Evolutionary conservation across 2,888 invertebrate genomes (phyloP), one percentile per base, ranked within the genome.

Genomic region (Muscina levida): DNA sequence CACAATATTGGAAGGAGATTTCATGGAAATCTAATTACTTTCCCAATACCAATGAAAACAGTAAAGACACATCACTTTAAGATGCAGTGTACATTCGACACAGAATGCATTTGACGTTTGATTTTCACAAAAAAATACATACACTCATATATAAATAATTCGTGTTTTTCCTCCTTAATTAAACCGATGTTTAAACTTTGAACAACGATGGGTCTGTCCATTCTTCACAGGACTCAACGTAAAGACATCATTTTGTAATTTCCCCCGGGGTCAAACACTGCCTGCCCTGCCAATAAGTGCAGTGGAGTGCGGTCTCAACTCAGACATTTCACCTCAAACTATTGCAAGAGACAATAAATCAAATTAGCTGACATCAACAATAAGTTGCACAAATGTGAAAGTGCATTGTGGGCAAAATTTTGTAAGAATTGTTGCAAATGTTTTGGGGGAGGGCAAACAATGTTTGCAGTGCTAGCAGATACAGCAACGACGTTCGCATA

Each of bases 281-380:
- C 37, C 62, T 62, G 19, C 24, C 76, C 48, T 65, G 65, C 42
- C 17, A 59, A 17, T 26, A 15, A 56, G 56, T n/a, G 24, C 57
- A 31, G 11, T 4, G 46, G 46, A 6, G 46, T 8, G 48, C 2
- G 48, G 4, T 10, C 2, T 3, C 31, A 17, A 39, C 3, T 56
- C 11, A 17, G 17, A 5, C 48, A 59, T 2, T 8, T 17, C n/a
- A n/a, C 39, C 77, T 71, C 73, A 77, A 71, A 77, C 80, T 53
- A 70, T 24, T 73, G 26, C 77, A 51, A 68, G 71, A 13, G 67
- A 73, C 74, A 68, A 81, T 81, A 81, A 81, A 81, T 81, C 81
- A 81, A 81, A 81, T 81, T 81, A 81, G 81, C 74, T 81, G 81
- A 81, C 81, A 77, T 71, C 31, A 62, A 74, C 81, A 81, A 81